Percentiles rank a stretch among this genome's conserved stretches.
phyloP scores from a whole-genome alignment of 2,113 vertebrate species.

The Myotis davidii region DNA sequence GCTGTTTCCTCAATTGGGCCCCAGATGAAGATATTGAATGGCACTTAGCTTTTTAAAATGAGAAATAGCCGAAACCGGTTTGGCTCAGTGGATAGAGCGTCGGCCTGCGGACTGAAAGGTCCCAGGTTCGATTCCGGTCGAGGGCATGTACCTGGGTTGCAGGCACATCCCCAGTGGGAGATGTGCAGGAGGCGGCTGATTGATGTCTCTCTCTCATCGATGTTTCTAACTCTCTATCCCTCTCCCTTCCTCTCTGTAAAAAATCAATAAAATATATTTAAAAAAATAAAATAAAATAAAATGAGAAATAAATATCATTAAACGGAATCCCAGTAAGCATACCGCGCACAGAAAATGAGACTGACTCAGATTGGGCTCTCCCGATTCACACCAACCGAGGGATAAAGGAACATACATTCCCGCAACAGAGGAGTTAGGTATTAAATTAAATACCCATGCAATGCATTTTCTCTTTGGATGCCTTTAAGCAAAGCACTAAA shows the following conservation, averaged over 20 bases:
- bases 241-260: too few species aligned
- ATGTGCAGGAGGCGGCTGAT: too few species aligned
- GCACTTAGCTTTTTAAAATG: neutral
- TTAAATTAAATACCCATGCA: neutral
- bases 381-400: neutral
- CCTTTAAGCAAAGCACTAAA: neutral
- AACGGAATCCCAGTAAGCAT: neutral
- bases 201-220: too few species aligned
- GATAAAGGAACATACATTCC: neutral
- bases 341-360: neutral
- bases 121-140: too few species aligned
- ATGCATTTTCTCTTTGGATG: neutral
- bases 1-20: neutral
- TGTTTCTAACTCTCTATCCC: too few species aligned
- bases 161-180: too few species aligned
- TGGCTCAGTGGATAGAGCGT: too few species aligned
- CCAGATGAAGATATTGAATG: neutral
- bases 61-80: too few species aligned
- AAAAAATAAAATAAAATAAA: too few species aligned
- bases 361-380: neutral
- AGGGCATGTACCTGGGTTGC: too few species aligned
- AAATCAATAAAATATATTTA: too few species aligned
- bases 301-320: neutral
- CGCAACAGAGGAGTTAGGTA: neutral
- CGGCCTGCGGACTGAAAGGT: too few species aligned